Conservation (phyloP, 2,797 vertebrate species). For the Aphelocoma californica region DNA sequence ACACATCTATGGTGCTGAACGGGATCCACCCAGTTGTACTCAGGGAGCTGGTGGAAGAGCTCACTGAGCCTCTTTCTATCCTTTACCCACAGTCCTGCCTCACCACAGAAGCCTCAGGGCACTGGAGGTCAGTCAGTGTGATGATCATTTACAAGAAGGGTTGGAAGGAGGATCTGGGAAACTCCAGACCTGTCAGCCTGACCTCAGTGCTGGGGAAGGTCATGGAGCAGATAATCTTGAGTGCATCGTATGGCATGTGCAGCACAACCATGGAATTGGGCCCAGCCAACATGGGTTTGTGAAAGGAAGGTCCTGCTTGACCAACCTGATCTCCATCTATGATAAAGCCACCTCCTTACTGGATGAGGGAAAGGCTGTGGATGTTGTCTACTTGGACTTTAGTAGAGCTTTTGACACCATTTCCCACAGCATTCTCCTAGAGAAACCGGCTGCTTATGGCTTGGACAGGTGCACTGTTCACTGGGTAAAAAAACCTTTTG, state of each 20-base stretch:
- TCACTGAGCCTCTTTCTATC: not conserved
- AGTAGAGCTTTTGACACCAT: not conserved
- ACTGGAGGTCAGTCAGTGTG: not conserved
- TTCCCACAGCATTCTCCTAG: not conserved
- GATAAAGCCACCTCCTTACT: not conserved
- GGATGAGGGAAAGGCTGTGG: not conserved
- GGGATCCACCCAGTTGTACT: not conserved
- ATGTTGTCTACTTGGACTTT: not conserved
- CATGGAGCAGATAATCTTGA: not conserved
- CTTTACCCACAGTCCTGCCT: not conserved
- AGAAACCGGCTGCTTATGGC: not conserved
- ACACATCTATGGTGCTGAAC: not conserved
- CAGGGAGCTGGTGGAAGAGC: not conserved
- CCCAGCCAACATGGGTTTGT: not conserved
- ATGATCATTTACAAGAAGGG: too few relatives aligned
- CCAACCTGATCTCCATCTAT: not conserved
- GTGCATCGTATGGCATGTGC: accelerated
- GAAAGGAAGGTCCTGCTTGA: not conserved
- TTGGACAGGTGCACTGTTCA: not conserved
- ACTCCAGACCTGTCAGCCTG: not conserved
- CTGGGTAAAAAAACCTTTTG: not conserved
- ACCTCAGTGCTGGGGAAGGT: not conserved
- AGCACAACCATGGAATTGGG: not conserved
- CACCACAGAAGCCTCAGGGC: not conserved
- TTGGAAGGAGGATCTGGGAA: not conserved